Evolutionary conservation across 2,113 vertebrate genomes (phyloP).

Genomic region (Perca schrenkii): DNA sequence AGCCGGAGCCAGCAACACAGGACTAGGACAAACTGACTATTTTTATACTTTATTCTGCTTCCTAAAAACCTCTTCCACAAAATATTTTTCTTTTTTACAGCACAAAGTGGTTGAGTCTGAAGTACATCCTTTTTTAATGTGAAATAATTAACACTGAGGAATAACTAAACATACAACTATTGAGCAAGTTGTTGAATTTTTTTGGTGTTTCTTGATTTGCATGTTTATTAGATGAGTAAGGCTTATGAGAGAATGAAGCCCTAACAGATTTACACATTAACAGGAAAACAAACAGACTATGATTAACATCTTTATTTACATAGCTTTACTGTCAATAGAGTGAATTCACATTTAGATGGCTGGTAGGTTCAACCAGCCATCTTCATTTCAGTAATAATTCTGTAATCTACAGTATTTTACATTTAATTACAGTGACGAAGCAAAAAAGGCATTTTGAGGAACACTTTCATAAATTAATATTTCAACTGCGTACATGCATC

Average conservation of each 20-base stretch:
- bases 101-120: slow-evolving; percentile 9
- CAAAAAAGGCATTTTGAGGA: slow-evolving; percentile 18
- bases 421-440: slow-evolving; percentile 63
- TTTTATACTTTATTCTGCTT: slow-evolving; percentile 36
- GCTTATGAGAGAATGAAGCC: background rate
- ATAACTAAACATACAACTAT: background rate
- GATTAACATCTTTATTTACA: slow-evolving; percentile 67
- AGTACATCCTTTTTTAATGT: slow-evolving; percentile 11
- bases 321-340: slow-evolving; percentile 36
- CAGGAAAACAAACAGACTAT: slow-evolving; percentile 2
- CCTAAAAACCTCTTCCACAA: slow-evolving; percentile 36
- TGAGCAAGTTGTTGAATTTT: background rate
- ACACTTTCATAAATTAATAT: slow-evolving; percentile 45
- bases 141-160: slow-evolving; percentile 10
- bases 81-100: slow-evolving; percentile 21
- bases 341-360: slow-evolving; percentile 53
- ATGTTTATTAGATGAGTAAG: slow-evolving; percentile 28
- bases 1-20: slow-evolving; percentile 4
- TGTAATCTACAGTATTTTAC: slow-evolving; percentile 69
- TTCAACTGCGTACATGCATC: slow-evolving; percentile 31
- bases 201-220: slow-evolving; percentile 10
- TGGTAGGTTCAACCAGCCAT: slow-evolving; percentile 6
- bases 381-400: slow-evolving; percentile 30
- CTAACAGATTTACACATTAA: slow-evolving; percentile 4
- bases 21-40: slow-evolving; percentile 8